Conservation (phyloP, 1,140 invertebrate species). For the Ericerus pela region DNA sequence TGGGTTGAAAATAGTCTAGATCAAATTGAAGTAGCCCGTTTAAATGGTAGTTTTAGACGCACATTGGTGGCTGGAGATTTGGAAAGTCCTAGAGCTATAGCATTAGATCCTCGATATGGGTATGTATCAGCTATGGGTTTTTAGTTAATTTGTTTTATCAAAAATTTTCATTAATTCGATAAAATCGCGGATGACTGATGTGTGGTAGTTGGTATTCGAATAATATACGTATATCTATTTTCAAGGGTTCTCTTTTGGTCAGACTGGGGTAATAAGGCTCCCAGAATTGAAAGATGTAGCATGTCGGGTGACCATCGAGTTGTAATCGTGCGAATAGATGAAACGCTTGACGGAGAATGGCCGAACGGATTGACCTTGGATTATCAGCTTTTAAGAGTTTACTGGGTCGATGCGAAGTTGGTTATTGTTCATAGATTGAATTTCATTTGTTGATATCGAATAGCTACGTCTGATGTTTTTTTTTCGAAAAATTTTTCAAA, state of each 20-base stretch:
- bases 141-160: no score
- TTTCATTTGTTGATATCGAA: background rate
- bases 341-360: slow-evolving; percentile 42
- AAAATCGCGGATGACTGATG: no score
- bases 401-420: slow-evolving; percentile 53
- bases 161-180: no score
- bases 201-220: no score
- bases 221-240: no score
- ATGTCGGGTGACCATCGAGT: slow-evolving; percentile 41
- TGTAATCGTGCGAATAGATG: slow-evolving; percentile 36
- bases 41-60: slow-evolving; percentile 60
- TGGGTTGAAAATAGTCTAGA: slow-evolving; percentile 72
- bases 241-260: slow-evolving; percentile 46
- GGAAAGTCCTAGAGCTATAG: slow-evolving; percentile 71
- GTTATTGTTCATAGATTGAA: slow-evolving; percentile 13
- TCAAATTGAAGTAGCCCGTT: slow-evolving; percentile 74
- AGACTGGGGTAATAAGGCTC: slow-evolving; percentile 38
- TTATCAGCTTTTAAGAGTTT: slow-evolving; percentile 39
- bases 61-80: slow-evolving; percentile 72
- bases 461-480: background rate
- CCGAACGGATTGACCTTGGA: slow-evolving; percentile 53
- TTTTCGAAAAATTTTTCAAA: slow-evolving; percentile 27
- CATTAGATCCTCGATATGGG: slow-evolving; percentile 64
- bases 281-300: slow-evolving; percentile 43
- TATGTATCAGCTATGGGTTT: no score